These are phyloP conservation scores for Ammodytes marinus DNA, from an alignment of 2,113 vertebrate genomes.

Conservation along the genomic window DNA sequence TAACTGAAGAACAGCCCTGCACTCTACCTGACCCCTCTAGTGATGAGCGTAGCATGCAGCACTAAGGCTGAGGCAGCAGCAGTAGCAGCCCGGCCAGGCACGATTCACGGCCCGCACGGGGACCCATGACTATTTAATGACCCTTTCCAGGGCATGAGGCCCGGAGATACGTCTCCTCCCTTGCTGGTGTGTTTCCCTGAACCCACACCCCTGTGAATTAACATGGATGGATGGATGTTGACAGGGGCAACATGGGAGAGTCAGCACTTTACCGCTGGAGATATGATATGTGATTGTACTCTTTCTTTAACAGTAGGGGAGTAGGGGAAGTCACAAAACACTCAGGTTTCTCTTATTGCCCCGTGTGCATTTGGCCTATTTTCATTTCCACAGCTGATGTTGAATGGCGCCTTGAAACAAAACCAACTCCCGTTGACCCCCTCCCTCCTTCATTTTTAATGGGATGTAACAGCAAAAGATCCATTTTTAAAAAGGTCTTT, in stretches of 20 bases:
- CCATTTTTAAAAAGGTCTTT: conserved; percentile 57
- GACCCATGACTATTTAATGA: conserved; percentile 81
- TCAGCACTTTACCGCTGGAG: conserved; percentile 33
- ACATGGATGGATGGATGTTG: conserved; percentile 47
- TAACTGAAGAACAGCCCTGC: conserved; percentile 62
- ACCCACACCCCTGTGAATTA: conserved; percentile 26
- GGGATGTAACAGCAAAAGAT: conserved; percentile 56
- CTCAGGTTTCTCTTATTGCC: neutral
- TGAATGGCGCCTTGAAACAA: conserved; percentile 38
- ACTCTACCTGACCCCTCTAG: conserved; percentile 71
- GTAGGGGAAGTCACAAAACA: conserved; percentile 26
- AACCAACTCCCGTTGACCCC: conserved; percentile 62
- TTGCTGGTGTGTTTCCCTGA: conserved; percentile 13
- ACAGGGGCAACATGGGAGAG: conserved; percentile 34
- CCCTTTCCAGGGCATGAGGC: conserved; percentile 41
- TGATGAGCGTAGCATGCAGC: conserved; percentile 54
- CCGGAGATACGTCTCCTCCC: conserved; percentile 36
- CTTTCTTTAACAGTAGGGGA: conserved; percentile 8
- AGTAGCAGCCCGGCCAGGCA: conserved; percentile 30
- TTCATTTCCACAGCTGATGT: conserved; percentile 31
- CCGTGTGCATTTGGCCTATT: conserved; percentile 23
- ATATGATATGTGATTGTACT: conserved; percentile 37
- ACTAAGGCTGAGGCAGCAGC: conserved; percentile 50
- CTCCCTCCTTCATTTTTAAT: conserved; percentile 72
- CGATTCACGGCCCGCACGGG: conserved; percentile 38